Evolutionary conservation across 1,140 invertebrate species (phyloP).

Genomic region (Panulirus ornatus): DNA sequence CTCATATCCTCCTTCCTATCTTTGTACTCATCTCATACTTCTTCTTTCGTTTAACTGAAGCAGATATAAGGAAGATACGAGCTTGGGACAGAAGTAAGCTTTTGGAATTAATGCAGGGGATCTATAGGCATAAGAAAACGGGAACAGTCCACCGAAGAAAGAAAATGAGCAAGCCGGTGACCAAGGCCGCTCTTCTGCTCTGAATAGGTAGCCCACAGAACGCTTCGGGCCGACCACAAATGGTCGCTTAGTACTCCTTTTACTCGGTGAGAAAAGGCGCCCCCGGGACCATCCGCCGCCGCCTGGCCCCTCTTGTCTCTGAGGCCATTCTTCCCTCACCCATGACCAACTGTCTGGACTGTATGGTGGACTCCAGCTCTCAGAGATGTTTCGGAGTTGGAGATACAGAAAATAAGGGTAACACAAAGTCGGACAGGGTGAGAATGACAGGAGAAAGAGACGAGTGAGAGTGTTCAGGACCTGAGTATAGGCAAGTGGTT

Average conservation of each 20-base stretch:
- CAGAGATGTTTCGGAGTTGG: neutral
- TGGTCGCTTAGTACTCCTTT: neutral
- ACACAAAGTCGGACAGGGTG: neutral
- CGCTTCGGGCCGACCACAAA: neutral
- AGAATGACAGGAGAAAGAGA: neutral
- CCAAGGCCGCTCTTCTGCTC: neutral
- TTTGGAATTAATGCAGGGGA: too few relatives aligned
- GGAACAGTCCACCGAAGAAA: too few relatives aligned
- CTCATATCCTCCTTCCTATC: neutral
- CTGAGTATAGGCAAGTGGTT: too few relatives aligned
- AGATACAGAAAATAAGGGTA: neutral
- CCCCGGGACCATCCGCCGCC: too few relatives aligned
- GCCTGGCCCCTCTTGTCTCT: neutral
- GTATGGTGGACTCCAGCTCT: neutral
- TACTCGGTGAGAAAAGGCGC: neutral
- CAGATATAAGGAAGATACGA: too few relatives aligned
- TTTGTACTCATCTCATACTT: neutral
- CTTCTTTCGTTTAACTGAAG: neutral
- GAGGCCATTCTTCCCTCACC: neutral
- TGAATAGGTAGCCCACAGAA: constrained; percentile 28
- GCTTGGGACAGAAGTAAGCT: too few relatives aligned
- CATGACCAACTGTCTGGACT: neutral
- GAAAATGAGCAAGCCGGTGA: neutral
- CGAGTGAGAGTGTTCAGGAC: too few relatives aligned
- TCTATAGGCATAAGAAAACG: too few relatives aligned